Conservation (phyloP, 2,797 vertebrate species). For the Tokudaia muenninki region DNA sequence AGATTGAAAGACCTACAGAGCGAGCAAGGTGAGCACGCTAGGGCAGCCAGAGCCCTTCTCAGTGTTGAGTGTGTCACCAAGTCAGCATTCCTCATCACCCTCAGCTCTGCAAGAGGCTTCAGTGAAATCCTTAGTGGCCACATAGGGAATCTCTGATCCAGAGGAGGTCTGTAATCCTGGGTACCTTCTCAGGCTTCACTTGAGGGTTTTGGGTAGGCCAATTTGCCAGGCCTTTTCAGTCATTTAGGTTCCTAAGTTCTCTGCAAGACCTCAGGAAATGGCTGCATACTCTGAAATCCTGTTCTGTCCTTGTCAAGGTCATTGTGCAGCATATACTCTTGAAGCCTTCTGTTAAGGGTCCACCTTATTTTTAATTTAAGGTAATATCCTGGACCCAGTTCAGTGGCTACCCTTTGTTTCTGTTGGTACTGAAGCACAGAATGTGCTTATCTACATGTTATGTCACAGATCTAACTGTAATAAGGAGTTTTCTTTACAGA, state of each 20-base stretch:
- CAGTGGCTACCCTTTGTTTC: not conserved
- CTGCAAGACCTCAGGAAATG: not conserved
- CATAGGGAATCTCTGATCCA: not conserved
- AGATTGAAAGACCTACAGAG: constrained; percentile 99
- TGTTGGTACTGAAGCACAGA: not conserved
- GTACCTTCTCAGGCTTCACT: not conserved
- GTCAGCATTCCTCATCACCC: not conserved
- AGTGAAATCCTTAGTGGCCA: not conserved
- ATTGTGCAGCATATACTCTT: not conserved
- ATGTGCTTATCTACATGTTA: not conserved
- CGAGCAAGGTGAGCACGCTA: constrained; percentile 93
- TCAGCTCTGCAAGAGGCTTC: not conserved
- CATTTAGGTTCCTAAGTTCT: not conserved
- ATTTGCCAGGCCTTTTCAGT: not conserved
- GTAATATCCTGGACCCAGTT: not conserved
- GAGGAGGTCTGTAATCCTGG: not conserved
- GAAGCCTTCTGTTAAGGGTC: not conserved
- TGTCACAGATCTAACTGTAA: not conserved
- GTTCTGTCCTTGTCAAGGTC: not conserved
- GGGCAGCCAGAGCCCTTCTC: not conserved
- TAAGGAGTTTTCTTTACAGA: not conserved
- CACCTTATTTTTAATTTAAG: not conserved
- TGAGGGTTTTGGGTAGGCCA: not conserved
- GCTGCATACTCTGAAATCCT: too few relatives aligned
- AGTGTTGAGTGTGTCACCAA: not conserved